Evolutionary conservation across 2,888 invertebrate species (phyloP).

Genomic region (Xestia c-nigrum): DNA sequence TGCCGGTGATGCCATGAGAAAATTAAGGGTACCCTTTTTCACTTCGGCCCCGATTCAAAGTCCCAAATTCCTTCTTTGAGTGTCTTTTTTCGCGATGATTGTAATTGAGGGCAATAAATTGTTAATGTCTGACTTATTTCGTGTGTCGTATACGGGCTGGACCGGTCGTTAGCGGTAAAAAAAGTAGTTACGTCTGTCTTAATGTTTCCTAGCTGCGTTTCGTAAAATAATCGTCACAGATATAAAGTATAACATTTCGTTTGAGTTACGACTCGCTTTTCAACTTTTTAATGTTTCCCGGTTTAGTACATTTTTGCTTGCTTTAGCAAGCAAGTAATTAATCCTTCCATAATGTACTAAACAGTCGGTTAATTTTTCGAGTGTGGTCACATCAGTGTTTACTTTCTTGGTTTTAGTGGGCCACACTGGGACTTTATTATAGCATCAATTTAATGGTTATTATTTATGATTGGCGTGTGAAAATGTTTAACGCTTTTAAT

Average conservation of each 20-base stretch:
- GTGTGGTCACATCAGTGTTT: conserved; percentile 75
- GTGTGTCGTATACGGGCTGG: conserved; percentile 74
- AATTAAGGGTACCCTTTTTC: conserved; percentile 88
- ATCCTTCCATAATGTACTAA: conserved; percentile 82
- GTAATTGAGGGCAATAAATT: conserved; percentile 89
- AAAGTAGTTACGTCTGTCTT: conserved; percentile 79
- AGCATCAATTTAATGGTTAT: conserved; percentile 80
- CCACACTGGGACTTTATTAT: conserved; percentile 79
- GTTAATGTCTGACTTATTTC: conserved; percentile 84
- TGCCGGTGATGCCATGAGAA: conserved; percentile 87
- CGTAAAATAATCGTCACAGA: conserved; percentile 78
- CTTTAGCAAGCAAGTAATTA: conserved; percentile 80
- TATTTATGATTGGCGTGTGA: conserved; percentile 86
- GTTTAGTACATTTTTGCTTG: too few species aligned
- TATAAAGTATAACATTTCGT: conserved; percentile 78
- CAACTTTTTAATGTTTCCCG: conserved; percentile 82
- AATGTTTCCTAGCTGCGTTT: conserved; percentile 81
- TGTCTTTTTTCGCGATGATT: conserved; percentile 86
- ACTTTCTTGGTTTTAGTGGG: conserved; percentile 75
- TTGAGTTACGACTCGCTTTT: conserved; percentile 78
- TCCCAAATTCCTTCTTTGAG: conserved; percentile 82
- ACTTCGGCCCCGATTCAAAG: conserved; percentile 81
- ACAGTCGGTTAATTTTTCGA: conserved; percentile 73
- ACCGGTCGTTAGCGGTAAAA: conserved; percentile 81
- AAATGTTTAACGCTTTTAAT: conserved; percentile 77